These are phyloP conservation scores for Penelope pileata DNA, from an alignment of 2,113 vertebrate genomes.

Conservation along the genomic window DNA sequence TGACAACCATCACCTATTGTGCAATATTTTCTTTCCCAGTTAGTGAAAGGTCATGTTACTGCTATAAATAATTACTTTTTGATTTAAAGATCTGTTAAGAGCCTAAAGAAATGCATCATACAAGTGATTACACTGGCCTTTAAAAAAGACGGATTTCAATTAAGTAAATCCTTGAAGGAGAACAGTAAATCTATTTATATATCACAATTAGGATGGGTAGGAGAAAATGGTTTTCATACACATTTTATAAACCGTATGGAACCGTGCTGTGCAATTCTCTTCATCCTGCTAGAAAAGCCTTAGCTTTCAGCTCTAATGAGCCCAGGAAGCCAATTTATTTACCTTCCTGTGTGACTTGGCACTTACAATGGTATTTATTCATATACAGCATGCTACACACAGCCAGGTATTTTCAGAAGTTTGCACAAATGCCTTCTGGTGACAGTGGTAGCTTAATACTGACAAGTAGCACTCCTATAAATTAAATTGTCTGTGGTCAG, in stretches of 20 bases:
- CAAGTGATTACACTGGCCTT: not conserved
- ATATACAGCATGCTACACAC: not conserved
- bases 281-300: conserved; percentile 9
- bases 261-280: not conserved
- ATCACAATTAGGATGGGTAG: conserved; percentile 7
- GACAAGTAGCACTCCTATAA: not conserved
- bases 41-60: conserved; percentile 42
- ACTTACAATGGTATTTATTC: conserved; percentile 32
- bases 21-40: conserved; percentile 23
- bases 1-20: not conserved
- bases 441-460: not conserved
- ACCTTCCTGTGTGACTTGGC: not conserved
- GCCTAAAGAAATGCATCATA: conserved; percentile 1
- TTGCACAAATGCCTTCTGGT: not conserved
- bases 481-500: not conserved
- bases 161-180: not conserved
- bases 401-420: not conserved
- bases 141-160: not conserved
- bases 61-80: not conserved
- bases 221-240: conserved; percentile 35
- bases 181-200: conserved; percentile 2
- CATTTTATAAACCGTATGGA: conserved; percentile 37
- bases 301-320: conserved; percentile 34
- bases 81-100: not conserved
- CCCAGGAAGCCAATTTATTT: conserved; percentile 15